Conservation (phyloP, 2,888 invertebrate genomes). For the Byasa hedistus region DNA sequence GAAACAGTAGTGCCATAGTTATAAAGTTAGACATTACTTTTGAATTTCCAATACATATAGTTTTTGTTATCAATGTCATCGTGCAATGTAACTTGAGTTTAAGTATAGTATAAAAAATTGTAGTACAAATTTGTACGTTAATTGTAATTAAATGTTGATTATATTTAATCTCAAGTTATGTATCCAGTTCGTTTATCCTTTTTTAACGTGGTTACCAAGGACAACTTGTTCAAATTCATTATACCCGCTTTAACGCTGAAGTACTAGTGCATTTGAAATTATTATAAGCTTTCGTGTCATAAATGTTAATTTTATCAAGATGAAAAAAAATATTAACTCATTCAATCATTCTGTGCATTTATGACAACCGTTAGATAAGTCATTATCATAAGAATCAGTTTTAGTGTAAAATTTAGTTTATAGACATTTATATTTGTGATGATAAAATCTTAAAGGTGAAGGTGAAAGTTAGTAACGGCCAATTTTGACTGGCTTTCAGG, state of each 20-base stretch:
- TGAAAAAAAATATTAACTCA: neutral
- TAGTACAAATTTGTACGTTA: no score
- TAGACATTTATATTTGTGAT: neutral
- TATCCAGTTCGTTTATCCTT: neutral
- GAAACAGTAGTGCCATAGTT: conserved; percentile 6
- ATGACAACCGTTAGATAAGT: conserved; percentile 31
- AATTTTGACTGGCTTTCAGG: conserved; percentile 78
- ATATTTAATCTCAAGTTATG: conserved; percentile 17
- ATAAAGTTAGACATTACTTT: neutral
- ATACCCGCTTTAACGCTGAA: neutral
- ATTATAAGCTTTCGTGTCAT: conserved; percentile 17
- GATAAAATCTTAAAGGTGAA: conserved; percentile 1
- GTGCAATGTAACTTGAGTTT: conserved; percentile 33
- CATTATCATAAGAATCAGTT: conserved; percentile 29
- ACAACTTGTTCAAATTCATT: neutral
- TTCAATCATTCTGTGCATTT: conserved; percentile 32
- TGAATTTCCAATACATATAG: neutral
- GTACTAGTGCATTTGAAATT: neutral
- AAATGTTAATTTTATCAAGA: conserved; percentile 18
- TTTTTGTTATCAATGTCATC: conserved; percentile 9
- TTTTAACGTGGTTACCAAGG: neutral
- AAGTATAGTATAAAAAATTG: neutral
- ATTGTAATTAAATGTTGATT: conserved; percentile 13
- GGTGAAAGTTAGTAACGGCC: conserved; percentile 57
- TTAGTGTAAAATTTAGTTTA: neutral